Percentiles rank a stretch among this genome's conserved stretches.
Evolutionary conservation across 1,140 invertebrate genomes (phyloP).

Genomic region (Dinoponera quadriceps): DNA sequence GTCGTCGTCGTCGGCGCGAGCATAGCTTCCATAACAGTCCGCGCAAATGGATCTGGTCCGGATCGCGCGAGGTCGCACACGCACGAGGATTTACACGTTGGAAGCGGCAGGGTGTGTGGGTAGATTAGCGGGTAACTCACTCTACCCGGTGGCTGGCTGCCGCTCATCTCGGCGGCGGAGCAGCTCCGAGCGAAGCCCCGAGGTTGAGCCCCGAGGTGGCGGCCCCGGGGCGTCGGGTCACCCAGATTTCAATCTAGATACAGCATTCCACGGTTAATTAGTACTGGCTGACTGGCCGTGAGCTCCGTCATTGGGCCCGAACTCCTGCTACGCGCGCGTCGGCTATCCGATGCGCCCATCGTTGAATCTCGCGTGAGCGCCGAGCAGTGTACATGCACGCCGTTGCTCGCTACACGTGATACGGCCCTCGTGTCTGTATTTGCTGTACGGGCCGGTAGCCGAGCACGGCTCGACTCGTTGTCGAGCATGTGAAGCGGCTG

Average conservation of each 20-base stretch:
- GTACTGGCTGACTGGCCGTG: conserved; percentile 83
- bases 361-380: conserved; percentile 43
- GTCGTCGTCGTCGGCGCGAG: neutral
- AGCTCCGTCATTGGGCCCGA: conserved; percentile 79
- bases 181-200: conserved; percentile 67
- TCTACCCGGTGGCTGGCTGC: conserved; percentile 47
- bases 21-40: conserved; percentile 21
- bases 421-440: conserved; percentile 52
- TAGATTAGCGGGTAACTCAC: neutral
- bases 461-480: conserved; percentile 57
- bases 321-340: conserved; percentile 72
- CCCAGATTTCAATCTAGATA: conserved; percentile 86
- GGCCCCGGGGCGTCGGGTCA: conserved; percentile 84
- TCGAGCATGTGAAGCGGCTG: conserved; percentile 63
- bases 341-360: conserved; percentile 59
- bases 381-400: conserved; percentile 6
- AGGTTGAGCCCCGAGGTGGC: conserved; percentile 81
- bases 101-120: neutral
- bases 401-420: conserved; percentile 61
- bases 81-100: neutral
- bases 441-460: conserved; percentile 60
- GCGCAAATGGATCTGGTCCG: conserved; percentile 29
- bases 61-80: conserved; percentile 17
- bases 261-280: conserved; percentile 85
- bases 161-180: conserved; percentile 20